Evolutionary conservation across 2,113 vertebrate genomes (phyloP).

Genomic region (Megaceryle maxima): DNA sequence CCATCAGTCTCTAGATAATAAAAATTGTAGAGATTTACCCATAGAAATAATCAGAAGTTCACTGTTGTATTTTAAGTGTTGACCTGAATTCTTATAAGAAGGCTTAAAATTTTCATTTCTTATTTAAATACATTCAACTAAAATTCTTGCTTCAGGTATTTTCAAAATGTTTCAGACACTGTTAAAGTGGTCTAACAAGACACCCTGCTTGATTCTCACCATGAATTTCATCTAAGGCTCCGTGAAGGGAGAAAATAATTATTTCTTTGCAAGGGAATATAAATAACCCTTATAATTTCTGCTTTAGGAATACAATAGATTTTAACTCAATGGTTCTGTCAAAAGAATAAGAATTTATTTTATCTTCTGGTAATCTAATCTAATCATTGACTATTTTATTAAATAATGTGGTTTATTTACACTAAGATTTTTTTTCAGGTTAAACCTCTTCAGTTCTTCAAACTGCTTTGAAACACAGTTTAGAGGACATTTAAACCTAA

Average conservation of each 20-base stretch:
- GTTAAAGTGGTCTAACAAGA: background rate
- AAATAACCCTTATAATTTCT: background rate
- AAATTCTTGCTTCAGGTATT: background rate
- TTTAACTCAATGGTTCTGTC: background rate
- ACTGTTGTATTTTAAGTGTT: background rate
- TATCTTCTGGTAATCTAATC: background rate
- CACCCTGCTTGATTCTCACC: background rate
- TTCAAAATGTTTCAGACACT: background rate
- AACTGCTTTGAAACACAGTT: background rate
- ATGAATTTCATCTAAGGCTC: background rate
- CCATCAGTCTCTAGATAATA: slow-evolving; percentile 54
- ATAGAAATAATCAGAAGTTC: background rate
- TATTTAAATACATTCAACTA: background rate
- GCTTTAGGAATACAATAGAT: background rate
- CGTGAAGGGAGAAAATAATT: background rate
- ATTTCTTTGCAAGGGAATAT: background rate
- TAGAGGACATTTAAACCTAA: background rate
- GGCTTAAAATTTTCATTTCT: background rate
- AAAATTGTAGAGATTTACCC: slow-evolving; percentile 61
- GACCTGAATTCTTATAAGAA: background rate
- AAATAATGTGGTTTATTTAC: background rate
- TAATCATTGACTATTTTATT: background rate
- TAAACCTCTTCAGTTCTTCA: background rate
- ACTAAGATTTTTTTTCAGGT: background rate
- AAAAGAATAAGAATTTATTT: background rate